Conservation (phyloP, 2,888 invertebrate species). For the Thymelicus acteon region DNA sequence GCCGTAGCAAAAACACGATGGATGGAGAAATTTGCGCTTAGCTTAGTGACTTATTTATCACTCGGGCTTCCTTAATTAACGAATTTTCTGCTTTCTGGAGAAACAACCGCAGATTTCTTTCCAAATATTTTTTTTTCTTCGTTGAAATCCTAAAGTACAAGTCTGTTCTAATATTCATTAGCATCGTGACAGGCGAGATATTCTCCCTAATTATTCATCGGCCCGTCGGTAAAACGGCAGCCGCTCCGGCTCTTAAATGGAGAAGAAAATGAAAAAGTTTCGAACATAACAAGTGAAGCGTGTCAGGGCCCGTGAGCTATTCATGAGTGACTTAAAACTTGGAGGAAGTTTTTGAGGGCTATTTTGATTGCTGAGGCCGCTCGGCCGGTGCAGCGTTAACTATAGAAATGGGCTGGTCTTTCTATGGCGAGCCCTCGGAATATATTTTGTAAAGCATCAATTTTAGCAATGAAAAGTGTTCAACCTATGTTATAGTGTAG, state of each 20-base stretch:
- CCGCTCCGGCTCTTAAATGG: slow-evolving; percentile 67
- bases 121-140: slow-evolving; percentile 54
- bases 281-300: slow-evolving; percentile 78
- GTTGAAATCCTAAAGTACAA: slow-evolving; percentile 48
- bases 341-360: slow-evolving; percentile 54
- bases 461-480: too few species aligned
- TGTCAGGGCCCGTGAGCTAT: slow-evolving; percentile 68
- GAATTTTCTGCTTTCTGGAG: slow-evolving; percentile 58
- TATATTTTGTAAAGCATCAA: too few species aligned
- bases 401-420: slow-evolving; percentile 22
- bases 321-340: slow-evolving; percentile 71
- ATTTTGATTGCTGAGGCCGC: slow-evolving; percentile 65
- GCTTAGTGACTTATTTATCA: slow-evolving; percentile 79
- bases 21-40: slow-evolving; percentile 78
- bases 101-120: slow-evolving; percentile 69
- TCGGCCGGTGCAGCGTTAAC: slow-evolving; percentile 42
- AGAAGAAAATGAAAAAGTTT: slow-evolving; percentile 76
- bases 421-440: too few species aligned
- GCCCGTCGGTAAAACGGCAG: slow-evolving; percentile 76
- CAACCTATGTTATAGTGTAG: too few species aligned
- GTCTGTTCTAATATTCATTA: slow-evolving; percentile 80
- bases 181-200: slow-evolving; percentile 79
- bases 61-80: slow-evolving; percentile 70
- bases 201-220: slow-evolving; percentile 81
- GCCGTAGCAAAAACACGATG: slow-evolving; percentile 71